A percentile compares a stretch with the other conserved stretches of the same genome.
These are phyloP conservation scores for Cosmia trapezina DNA, from an alignment of 2,888 invertebrate genomes.

Conservation along the genomic window DNA sequence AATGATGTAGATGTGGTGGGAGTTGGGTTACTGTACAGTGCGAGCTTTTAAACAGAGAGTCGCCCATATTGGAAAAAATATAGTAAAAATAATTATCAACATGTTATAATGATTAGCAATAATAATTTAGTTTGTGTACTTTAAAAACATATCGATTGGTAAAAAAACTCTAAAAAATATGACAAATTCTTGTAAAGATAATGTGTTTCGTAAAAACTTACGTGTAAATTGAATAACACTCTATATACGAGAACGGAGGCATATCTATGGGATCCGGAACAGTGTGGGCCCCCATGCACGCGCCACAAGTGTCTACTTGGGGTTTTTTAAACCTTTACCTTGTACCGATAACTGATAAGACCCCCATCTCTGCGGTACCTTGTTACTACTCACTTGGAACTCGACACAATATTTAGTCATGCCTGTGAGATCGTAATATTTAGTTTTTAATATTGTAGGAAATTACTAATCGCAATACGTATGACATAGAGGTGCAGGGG, in stretches of 20 bases:
- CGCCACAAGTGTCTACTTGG: conserved; percentile 79
- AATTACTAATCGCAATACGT: neutral
- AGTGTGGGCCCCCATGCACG: conserved; percentile 78
- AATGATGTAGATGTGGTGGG: conserved; percentile 45
- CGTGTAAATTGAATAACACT: conserved; percentile 22
- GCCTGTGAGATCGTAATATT: neutral
- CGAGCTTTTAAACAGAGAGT: neutral
- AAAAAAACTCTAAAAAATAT: no score
- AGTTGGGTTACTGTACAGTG: conserved; percentile 5
- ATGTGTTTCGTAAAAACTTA: conserved; percentile 18
- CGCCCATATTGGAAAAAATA: neutral
- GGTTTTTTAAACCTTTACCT: conserved; percentile 69
- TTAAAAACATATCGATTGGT: no score
- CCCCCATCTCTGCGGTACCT: conserved; percentile 80
- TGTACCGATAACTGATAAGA: conserved; percentile 78
- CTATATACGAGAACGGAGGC: conserved; percentile 24
- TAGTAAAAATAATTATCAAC: neutral
- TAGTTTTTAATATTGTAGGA: neutral
- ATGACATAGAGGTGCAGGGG: neutral
- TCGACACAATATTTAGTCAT: conserved; percentile 41
- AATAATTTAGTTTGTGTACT: neutral
- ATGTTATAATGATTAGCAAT: neutral
- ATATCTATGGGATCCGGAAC: conserved; percentile 55
- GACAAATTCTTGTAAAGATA: neutral
- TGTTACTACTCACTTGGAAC: conserved; percentile 55